These are phyloP conservation scores for Microcebus griseorufus DNA, from an alignment of 2,113 vertebrate species.

Conservation along the genomic window DNA sequence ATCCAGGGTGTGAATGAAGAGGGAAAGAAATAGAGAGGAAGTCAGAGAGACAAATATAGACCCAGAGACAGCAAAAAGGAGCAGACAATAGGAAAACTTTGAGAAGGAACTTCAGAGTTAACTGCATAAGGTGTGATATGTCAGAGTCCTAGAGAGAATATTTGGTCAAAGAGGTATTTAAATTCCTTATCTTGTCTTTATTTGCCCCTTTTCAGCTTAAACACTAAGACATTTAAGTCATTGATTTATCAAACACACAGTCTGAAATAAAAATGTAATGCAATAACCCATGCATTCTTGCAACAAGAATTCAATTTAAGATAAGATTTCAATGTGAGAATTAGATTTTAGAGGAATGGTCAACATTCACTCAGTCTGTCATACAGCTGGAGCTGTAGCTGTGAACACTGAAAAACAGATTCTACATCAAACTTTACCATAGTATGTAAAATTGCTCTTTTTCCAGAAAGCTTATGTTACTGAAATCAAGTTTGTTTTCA, in stretches of 20 bases:
- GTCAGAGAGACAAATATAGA: not conserved
- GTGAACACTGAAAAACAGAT: not conserved
- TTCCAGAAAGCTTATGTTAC: not conserved
- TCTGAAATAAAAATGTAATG: not conserved
- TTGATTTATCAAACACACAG: not conserved
- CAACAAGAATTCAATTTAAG: not conserved
- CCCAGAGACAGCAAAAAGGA: not conserved
- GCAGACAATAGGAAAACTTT: not conserved
- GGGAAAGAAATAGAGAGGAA: not conserved
- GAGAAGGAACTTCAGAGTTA: not conserved
- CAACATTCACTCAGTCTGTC: not conserved
- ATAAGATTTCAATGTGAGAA: not conserved
- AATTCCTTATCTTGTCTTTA: not conserved
- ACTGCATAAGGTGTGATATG: not conserved
- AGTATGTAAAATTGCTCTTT: not conserved
- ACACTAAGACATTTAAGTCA: not conserved
- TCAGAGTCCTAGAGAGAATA: not conserved
- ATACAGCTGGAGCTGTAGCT: not conserved
- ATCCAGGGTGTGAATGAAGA: not conserved
- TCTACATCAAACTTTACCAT: not conserved
- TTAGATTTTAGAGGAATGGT: not conserved
- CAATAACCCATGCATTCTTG: not conserved
- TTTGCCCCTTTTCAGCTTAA: not conserved
- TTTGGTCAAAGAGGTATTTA: not conserved
- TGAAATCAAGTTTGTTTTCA: not conserved